Evolutionary conservation across 1,140 invertebrate species (phyloP).

Genomic region (Drosophila equinoxialis): DNA sequence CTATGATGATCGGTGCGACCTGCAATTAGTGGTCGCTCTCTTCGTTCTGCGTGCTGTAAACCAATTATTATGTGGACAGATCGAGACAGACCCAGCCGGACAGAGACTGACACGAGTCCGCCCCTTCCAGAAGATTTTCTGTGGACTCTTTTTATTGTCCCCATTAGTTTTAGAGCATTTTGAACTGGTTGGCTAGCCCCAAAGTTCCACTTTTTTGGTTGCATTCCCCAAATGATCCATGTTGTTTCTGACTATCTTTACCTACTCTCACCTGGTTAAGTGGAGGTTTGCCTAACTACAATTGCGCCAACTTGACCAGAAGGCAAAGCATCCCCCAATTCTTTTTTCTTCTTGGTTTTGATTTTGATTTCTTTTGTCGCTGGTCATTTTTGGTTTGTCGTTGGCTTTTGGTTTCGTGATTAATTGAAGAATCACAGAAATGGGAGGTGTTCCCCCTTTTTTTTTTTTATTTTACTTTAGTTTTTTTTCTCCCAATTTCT

Average conservation of each 20-base stretch:
- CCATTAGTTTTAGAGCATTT: too few relatives aligned
- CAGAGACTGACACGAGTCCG: conserved; percentile 59
- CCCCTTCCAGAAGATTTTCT: neutral
- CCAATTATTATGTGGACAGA: conserved; percentile 47
- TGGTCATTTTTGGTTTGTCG: conserved; percentile 36
- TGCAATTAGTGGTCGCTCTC: conserved; percentile 52
- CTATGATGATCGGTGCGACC: conserved; percentile 25
- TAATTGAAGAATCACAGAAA: conserved; percentile 52
- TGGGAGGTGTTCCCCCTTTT: conserved; percentile 22
- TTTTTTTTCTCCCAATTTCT: conserved; percentile 10
- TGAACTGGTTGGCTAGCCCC: too few relatives aligned
- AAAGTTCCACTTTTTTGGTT: neutral
- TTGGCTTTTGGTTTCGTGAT: conserved; percentile 56
- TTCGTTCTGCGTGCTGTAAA: conserved; percentile 53
- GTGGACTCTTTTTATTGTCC: too few relatives aligned
- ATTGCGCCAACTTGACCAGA: neutral
- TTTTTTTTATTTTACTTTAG: conserved; percentile 23
- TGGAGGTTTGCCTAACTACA: neutral
- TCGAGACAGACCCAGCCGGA: neutral
- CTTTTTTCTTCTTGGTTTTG: neutral
- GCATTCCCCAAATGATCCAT: neutral
- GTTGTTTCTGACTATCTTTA: too few relatives aligned
- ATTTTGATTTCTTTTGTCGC: conserved; percentile 35
- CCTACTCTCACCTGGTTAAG: conserved; percentile 1
- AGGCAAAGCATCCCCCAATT: too few relatives aligned